Evolutionary conservation across 2,888 invertebrate genomes (phyloP), one percentile per base, ranked within the genome.

Genomic region (Tachina lurida): DNA sequence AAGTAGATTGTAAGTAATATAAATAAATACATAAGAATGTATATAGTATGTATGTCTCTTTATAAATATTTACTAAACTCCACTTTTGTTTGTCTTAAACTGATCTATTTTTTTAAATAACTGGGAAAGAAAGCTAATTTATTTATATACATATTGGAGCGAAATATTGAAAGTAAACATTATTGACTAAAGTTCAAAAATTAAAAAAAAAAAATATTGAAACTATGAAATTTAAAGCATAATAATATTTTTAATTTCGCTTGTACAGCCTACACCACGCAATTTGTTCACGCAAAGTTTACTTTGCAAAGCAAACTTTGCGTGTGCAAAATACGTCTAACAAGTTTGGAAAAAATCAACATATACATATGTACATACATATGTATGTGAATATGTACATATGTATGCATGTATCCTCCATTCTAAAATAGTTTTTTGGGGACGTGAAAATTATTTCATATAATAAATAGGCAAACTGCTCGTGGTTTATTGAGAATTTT

Each of bases 101-200:
- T 76, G 70, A 85, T 82, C 71, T 68, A 39, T 56, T 63, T 79
- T 63, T 75, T 76, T 47, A 52, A 67, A 79, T 78, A 84, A 77
- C 84, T 86, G 75, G 63, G 43, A 52, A 74, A 84, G 31, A 31
- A 86, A 81, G 73, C 77, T 12, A 84, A 81, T 86, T 70, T 81
- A 86, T 74, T 81, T 58, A 74, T 54, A 54, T 60, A 19, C 39
- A 68, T 74, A 17, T 63, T 56, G 19, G n/a, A 71, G 58, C 13
- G 19, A 56, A 63, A 39, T 68, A 41, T 62, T 7, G 19, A 43
- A 22, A 31, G 10, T 31, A 68, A 47, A 49, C 19, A 52, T 52
- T 68, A 56, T 54, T 10, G 9, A 62, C 39, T 9, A 52, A 49
- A 39, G 39, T 17, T 8, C 15, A 56, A 52, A 62, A 15, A 13